Conservation (phyloP, 2,797 vertebrate genomes). For the Lepus townsendii region DNA sequence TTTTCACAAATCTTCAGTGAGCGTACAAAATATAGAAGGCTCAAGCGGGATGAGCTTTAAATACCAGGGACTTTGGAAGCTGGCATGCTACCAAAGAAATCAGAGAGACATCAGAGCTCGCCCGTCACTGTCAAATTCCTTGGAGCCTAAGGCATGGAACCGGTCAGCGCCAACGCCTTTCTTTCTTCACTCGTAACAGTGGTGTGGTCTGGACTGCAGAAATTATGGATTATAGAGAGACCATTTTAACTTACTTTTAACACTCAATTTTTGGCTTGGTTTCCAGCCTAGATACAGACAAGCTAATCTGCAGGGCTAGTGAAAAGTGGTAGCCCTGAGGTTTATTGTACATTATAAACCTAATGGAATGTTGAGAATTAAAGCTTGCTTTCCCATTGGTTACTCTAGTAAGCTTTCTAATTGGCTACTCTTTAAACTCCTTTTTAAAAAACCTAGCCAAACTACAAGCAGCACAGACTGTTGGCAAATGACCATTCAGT, state of each 20-base stretch:
- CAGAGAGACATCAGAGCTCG: neutral
- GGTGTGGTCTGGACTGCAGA: constrained; percentile 13
- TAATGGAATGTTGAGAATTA: constrained; percentile 76
- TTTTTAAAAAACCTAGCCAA: constrained; percentile 55
- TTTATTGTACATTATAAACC: constrained; percentile 81
- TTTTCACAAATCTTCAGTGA: neutral
- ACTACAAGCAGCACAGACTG: constrained; percentile 53
- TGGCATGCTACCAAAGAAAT: neutral
- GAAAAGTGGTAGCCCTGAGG: constrained; percentile 74
- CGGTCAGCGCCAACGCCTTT: neutral
- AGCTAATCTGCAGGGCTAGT: constrained; percentile 76
- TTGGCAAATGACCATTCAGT: constrained; percentile 66
- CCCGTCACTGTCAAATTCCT: constrained; percentile 14
- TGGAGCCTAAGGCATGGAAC: rapidly evolving
- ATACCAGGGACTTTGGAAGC: neutral
- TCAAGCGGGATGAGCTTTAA: constrained; percentile 29
- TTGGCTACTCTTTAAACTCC: constrained; percentile 68
- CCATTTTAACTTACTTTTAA: constrained; percentile 59
- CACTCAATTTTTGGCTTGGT: constrained; percentile 65
- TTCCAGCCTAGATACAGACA: constrained; percentile 70
- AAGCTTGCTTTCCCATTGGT: constrained; percentile 64
- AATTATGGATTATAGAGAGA: constrained; percentile 31
- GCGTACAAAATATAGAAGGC: constrained; percentile 6
- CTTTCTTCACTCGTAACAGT: neutral
- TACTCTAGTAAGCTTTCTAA: constrained; percentile 52